These are phyloP conservation scores for Diglossa cyanea DNA, from an alignment of 2,797 vertebrate genomes.

Conservation along the genomic window DNA sequence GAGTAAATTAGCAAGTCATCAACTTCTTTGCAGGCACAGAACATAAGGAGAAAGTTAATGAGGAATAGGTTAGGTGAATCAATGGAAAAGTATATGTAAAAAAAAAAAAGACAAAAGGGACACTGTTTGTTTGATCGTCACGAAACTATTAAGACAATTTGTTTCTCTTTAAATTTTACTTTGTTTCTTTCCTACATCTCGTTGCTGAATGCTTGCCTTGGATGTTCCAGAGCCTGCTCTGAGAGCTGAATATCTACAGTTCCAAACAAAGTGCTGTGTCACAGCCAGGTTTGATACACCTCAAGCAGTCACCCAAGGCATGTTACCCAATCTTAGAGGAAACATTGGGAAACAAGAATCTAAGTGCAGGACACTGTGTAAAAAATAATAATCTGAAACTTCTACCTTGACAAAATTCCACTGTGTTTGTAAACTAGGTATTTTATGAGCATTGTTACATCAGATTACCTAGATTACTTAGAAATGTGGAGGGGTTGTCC, in stretches of 20 bases:
- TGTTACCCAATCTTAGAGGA: rapidly evolving
- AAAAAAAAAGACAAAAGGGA: background rate
- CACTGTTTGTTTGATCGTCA: background rate
- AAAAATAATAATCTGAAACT: background rate
- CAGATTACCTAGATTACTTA: background rate
- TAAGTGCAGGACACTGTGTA: background rate
- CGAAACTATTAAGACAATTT: background rate
- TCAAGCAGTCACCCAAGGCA: background rate
- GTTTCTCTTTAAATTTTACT: background rate
- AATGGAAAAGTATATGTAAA: background rate
- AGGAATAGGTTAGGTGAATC: background rate
- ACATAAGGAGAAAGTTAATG: background rate
- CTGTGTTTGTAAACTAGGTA: background rate
- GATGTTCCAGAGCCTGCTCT: background rate
- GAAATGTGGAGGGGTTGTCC: background rate
- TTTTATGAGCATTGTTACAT: background rate
- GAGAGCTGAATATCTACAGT: background rate
- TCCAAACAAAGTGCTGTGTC: background rate
- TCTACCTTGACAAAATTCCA: background rate
- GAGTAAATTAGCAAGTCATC: conserved; percentile 67
- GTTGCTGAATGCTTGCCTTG: background rate
- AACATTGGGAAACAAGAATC: background rate
- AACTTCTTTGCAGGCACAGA: conserved; percentile 49
- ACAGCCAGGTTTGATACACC: background rate
- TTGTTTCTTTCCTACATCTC: background rate